Conservation (phyloP, 2,113 vertebrate species). For the Motacilla alba region DNA sequence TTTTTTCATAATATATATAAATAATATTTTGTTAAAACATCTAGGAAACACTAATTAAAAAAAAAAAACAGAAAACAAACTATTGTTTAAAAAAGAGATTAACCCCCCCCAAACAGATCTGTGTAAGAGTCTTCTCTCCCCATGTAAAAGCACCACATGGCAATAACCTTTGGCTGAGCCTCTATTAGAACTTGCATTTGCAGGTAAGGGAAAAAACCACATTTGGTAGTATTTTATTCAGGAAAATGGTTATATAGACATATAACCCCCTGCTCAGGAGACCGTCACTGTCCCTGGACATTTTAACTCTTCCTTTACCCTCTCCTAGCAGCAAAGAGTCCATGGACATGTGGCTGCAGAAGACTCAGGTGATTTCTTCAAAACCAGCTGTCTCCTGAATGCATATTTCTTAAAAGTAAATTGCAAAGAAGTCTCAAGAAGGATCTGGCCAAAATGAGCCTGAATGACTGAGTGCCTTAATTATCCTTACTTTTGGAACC, state of each 20-base stretch:
- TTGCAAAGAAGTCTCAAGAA: not conserved
- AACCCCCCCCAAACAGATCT: not conserved
- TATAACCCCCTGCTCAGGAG: not conserved
- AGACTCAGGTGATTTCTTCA: not conserved
- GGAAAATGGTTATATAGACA: not conserved
- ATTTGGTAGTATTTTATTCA: not conserved
- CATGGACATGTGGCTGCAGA: fast-evolving
- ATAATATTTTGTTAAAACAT: not conserved
- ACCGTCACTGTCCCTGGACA: not conserved
- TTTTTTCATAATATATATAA: not conserved
- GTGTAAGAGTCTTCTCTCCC: not conserved
- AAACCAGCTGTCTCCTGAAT: not conserved
- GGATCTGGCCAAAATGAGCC: not conserved
- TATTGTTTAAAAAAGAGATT: not conserved
- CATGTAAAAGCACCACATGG: not conserved
- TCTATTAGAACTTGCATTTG: not conserved
- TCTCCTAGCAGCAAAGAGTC: not conserved
- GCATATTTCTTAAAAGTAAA: not conserved
- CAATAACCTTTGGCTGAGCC: not conserved
- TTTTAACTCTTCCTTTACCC: not conserved
- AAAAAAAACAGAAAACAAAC: not conserved
- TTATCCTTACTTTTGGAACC: not conserved
- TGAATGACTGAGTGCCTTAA: not conserved
- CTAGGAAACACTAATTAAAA: not conserved
- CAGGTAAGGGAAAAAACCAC: fast-evolving